Conservation (phyloP, 92 coral and sea anemone species). For the Plumapathes pennacea region DNA sequence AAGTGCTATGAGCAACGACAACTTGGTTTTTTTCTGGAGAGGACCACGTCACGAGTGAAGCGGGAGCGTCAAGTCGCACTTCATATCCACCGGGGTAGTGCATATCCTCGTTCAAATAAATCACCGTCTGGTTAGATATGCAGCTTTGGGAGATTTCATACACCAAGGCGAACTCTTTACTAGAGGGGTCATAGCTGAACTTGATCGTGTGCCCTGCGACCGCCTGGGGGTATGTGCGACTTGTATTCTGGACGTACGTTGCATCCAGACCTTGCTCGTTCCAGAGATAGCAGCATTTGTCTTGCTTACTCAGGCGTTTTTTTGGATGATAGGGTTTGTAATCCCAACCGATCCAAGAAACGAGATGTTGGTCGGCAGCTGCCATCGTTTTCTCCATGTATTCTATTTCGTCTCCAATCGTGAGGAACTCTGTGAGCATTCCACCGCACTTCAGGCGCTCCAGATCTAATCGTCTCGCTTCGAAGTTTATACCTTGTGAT, state of each 20-base stretch:
- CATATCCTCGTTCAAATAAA: conserved; percentile 69
- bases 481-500: conserved; percentile 62
- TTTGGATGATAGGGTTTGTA: conserved; percentile 70
- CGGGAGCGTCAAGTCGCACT: conserved; percentile 61
- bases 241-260: conserved; percentile 78
- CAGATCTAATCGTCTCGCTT: conserved; percentile 59
- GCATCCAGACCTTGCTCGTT: conserved; percentile 60
- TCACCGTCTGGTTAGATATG: conserved; percentile 62
- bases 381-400: conserved; percentile 69
- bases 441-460: conserved; percentile 83
- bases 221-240: conserved; percentile 93
- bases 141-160: conserved; percentile 68
- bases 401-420: conserved; percentile 34
- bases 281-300: conserved; percentile 56
- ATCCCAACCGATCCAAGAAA: conserved; percentile 97
- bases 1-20: conserved; percentile 46
- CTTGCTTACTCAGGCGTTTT: conserved; percentile 17
- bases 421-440: conserved; percentile 81
- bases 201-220: conserved; percentile 87
- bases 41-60: conserved; percentile 75
- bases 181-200: conserved; percentile 60
- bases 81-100: conserved; percentile 72
- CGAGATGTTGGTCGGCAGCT: conserved; percentile 75
- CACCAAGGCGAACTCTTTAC: conserved; percentile 60
- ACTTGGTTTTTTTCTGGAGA: conserved; percentile 49